Evolutionary conservation across 2,797 vertebrate genomes (phyloP).

Genomic region (Gallinago stenura): DNA sequence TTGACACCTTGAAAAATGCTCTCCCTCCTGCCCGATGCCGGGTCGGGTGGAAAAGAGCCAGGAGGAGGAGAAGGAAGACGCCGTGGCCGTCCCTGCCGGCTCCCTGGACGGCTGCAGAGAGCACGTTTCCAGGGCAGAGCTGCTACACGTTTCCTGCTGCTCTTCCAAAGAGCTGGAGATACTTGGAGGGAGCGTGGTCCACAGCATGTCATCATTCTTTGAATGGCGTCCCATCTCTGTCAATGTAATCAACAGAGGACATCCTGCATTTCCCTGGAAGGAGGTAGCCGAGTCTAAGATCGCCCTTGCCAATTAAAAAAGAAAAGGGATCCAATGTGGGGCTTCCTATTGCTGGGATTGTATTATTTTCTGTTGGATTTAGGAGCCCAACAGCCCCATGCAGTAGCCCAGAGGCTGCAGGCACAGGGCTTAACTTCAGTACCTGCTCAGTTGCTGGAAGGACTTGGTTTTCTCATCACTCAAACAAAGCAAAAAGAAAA

Average conservation of each 20-base stretch:
- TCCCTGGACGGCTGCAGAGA: not conserved
- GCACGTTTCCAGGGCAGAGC: not conserved
- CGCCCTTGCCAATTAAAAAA: not conserved
- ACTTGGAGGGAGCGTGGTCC: accelerated
- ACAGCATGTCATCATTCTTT: not conserved
- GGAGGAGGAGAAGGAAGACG: constrained; percentile 1
- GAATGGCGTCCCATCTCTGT: constrained; percentile 17
- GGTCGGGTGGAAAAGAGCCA: constrained; percentile 1
- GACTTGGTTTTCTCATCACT: not conserved
- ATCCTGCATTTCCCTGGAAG: not conserved
- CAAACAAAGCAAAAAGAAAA: not conserved
- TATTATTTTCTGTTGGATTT: not conserved
- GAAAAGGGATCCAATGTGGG: not conserved
- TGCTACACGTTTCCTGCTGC: not conserved
- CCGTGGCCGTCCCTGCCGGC: not conserved
- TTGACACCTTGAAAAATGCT: constrained; percentile 28
- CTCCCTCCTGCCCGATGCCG: not conserved
- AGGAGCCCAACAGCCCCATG: accelerated
- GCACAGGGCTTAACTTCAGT: not conserved
- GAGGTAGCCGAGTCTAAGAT: not conserved
- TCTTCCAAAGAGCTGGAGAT: not conserved
- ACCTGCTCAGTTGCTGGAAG: not conserved
- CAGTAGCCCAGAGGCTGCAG: not conserved
- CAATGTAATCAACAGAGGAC: not conserved
- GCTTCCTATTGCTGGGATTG: not conserved